Percentiles rank a stretch among this genome's conserved stretches.
Conservation (phyloP, 2,888 invertebrate species). For the Deilephila porcellus region DNA sequence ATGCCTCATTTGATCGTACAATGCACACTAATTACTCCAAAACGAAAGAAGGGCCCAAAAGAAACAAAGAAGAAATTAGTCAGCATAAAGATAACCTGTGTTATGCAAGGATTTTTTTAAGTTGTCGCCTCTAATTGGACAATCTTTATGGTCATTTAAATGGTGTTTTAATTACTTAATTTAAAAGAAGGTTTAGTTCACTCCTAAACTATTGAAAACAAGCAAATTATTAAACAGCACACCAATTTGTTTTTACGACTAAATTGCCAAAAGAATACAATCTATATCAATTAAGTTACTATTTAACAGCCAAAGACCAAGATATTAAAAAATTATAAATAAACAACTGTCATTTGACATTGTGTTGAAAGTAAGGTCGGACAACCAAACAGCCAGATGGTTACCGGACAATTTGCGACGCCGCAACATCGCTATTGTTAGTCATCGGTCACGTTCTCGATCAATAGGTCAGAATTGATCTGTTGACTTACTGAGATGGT, state of each 20-base stretch:
- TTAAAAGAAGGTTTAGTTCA: background rate
- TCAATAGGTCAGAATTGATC: slow-evolving; percentile 67
- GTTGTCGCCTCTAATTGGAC: no score
- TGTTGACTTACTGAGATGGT: slow-evolving; percentile 48
- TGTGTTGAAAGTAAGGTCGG: slow-evolving; percentile 62
- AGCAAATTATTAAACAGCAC: background rate
- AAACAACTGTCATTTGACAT: slow-evolving; percentile 51
- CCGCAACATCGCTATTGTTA: slow-evolving; percentile 64
- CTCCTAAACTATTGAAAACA: background rate
- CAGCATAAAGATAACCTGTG: background rate
- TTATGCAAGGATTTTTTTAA: background rate
- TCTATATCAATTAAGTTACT: slow-evolving; percentile 8
- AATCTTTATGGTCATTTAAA: no score
- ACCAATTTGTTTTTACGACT: background rate
- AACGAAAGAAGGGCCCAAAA: slow-evolving; percentile 31
- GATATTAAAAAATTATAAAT: background rate
- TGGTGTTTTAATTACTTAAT: no score
- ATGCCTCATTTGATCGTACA: slow-evolving; percentile 38
- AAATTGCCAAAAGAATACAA: slow-evolving; percentile 1
- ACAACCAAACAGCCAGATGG: slow-evolving; percentile 54
- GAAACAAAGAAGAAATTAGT: background rate
- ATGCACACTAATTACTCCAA: slow-evolving; percentile 36
- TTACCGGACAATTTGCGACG: slow-evolving; percentile 61
- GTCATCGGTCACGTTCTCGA: slow-evolving; percentile 70
- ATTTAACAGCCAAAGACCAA: background rate